A percentile compares a stretch with the other conserved stretches of the same genome.
Evolutionary conservation across 2,797 vertebrate species (phyloP).

Genomic region (Hyperoplus lanceolatus): DNA sequence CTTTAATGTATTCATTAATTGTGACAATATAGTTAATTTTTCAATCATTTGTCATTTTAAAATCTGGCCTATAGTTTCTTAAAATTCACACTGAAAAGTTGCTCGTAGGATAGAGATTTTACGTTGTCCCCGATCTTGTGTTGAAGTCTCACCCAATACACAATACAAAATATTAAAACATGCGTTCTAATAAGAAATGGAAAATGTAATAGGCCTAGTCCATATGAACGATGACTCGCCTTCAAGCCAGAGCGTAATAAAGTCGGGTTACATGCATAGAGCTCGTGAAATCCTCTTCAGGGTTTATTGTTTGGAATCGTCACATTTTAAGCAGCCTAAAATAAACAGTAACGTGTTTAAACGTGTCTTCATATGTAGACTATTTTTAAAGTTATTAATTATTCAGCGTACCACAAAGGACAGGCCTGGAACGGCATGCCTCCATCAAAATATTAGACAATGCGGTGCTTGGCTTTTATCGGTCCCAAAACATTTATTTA

Average conservation of each 20-base stretch:
- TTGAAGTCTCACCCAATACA: background rate
- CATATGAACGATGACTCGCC: constrained; percentile 14
- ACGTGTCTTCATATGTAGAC: constrained; percentile 34
- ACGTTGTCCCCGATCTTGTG: background rate
- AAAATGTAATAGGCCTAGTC: constrained; percentile 27
- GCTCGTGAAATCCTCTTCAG: background rate
- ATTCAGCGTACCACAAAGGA: constrained; percentile 12
- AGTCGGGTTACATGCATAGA: background rate
- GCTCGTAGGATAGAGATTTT: background rate
- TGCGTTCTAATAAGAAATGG: background rate
- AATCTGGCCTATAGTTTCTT: background rate
- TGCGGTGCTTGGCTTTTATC: constrained; percentile 35
- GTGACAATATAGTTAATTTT: background rate
- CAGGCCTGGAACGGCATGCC: constrained; percentile 18
- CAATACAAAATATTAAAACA: background rate
- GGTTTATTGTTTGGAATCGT: constrained; percentile 15
- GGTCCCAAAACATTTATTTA: constrained; percentile 37
- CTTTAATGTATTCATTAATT: background rate
- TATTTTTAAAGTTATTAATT: constrained; percentile 43
- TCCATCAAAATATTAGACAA: constrained; percentile 33
- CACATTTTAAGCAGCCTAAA: constrained; percentile 24
- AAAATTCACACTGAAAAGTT: background rate
- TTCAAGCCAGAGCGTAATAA: constrained; percentile 36
- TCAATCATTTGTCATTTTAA: background rate
- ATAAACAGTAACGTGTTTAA: constrained; percentile 1